Conservation (phyloP, 1,140 invertebrate species). For the Nasonia giraulti region DNA sequence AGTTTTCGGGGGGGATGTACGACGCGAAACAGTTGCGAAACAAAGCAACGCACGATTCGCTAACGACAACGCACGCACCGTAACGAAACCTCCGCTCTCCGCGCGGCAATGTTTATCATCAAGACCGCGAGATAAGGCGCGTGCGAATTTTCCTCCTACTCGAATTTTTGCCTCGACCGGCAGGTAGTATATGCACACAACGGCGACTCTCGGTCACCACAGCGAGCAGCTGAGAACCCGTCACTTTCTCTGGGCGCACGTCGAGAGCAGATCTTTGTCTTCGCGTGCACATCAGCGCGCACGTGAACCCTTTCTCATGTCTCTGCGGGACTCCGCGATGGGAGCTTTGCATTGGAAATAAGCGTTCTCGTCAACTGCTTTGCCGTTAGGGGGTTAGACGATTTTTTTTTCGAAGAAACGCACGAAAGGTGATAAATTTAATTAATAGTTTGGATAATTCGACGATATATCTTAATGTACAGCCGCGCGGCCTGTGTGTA, state of each 20-base stretch:
- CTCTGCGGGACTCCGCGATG: neutral
- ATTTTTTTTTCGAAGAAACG: too few species aligned
- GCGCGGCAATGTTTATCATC: slow-evolving; percentile 40
- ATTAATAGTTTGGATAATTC: neutral
- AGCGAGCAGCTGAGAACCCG: slow-evolving; percentile 46
- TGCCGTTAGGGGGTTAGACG: neutral
- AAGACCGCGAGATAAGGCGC: slow-evolving; percentile 50
- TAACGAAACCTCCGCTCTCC: neutral
- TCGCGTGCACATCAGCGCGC: neutral
- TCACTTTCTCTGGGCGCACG: slow-evolving; percentile 53
- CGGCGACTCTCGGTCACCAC: slow-evolving; percentile 22
- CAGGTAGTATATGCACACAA: too few species aligned
- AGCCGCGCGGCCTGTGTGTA: neutral
- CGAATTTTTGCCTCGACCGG: neutral
- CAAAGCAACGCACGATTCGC: neutral
- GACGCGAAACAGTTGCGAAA: neutral
- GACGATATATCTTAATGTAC: neutral
- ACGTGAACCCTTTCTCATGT: slow-evolving; percentile 7
- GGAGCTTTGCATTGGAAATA: neutral
- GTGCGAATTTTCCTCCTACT: slow-evolving; percentile 31
- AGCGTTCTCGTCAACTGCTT: neutral
- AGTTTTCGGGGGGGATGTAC: neutral
- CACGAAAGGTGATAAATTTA: neutral
- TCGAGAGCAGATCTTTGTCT: slow-evolving; percentile 47
- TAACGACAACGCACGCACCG: neutral